Percentiles rank a stretch among this genome's conserved stretches.
phyloP scores from a whole-genome alignment of 2,113 vertebrate species.

The Pteruthius melanotis region DNA sequence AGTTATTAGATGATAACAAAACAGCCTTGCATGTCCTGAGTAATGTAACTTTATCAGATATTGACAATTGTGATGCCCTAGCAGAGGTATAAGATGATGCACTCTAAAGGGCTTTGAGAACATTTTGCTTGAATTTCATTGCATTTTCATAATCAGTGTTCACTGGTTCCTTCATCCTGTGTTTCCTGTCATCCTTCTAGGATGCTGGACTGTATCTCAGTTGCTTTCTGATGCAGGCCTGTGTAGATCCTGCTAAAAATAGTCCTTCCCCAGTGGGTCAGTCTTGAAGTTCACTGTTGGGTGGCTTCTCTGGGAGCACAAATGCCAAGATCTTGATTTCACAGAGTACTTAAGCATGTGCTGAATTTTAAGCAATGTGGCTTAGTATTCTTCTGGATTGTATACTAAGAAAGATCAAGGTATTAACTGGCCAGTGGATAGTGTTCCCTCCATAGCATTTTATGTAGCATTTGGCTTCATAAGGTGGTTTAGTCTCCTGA shows the following conservation, averaged over 20 bases:
- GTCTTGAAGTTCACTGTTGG: neutral
- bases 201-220: neutral
- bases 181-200: neutral
- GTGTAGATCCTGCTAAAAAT: neutral
- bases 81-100: neutral
- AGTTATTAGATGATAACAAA: neutral
- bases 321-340: neutral
- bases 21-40: neutral
- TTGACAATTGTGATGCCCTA: neutral
- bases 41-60: neutral
- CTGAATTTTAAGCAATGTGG: neutral
- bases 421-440: neutral
- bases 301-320: neutral
- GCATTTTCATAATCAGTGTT: neutral
- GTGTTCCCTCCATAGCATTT: neutral
- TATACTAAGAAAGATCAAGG: neutral
- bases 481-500: neutral
- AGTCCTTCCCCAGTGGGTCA: neutral
- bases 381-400: neutral
- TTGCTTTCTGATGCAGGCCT: neutral
- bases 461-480: neutral
- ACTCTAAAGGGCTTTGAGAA: neutral
- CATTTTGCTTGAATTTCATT: neutral
- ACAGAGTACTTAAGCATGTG: neutral
- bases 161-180: neutral